Conservation (phyloP, 2,888 invertebrate genomes). For the Isoperla grammatica region DNA sequence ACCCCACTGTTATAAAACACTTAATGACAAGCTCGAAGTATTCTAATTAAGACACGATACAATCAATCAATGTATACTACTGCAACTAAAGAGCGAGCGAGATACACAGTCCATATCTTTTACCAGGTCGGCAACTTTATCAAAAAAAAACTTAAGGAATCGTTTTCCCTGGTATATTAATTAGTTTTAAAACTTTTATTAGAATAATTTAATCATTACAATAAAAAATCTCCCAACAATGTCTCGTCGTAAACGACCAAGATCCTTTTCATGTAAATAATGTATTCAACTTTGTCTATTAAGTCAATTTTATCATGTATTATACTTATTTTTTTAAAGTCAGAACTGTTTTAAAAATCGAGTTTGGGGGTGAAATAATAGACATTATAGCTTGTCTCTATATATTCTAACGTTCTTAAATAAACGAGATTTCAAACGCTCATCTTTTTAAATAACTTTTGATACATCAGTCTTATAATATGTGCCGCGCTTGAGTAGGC, state of each 20-base stretch:
- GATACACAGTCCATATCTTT: too few species aligned
- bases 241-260: not conserved
- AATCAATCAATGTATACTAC: too few species aligned
- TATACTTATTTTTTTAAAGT: not conserved
- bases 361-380: conserved; percentile 11
- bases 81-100: too few species aligned
- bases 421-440: conserved; percentile 15
- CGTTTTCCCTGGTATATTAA: conserved; percentile 4
- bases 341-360: not conserved
- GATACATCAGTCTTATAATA: conserved; percentile 18
- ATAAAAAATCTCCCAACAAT: conserved; percentile 7
- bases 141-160: conserved; percentile 1
- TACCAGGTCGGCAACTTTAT: conserved; percentile 17
- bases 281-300: too few species aligned
- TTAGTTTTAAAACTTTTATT: conserved; percentile 1
- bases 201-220: conserved; percentile 4
- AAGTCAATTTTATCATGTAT: not conserved
- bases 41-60: too few species aligned
- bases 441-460: conserved; percentile 9
- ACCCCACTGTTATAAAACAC: too few species aligned
- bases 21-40: too few species aligned
- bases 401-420: not conserved
- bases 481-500: conserved; percentile 10
- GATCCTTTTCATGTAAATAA: not conserved
- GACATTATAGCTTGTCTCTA: conserved; percentile 4